Conservation (phyloP, 35 echinoderm and acorn worm species). For the Patiria miniata region DNA sequence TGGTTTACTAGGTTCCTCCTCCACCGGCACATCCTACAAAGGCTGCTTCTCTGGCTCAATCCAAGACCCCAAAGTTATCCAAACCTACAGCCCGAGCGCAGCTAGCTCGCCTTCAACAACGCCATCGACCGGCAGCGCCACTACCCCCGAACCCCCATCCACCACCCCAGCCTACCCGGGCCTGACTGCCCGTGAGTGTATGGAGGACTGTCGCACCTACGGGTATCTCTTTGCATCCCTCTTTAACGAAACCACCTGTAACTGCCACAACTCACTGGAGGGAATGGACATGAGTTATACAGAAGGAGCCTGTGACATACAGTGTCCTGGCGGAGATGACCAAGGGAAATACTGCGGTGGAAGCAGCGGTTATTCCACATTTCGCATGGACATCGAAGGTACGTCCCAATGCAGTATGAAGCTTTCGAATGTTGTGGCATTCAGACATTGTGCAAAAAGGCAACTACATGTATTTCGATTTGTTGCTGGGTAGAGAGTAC, state of each 20-base stretch:
- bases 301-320: slow-evolving; percentile 48
- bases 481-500: no score
- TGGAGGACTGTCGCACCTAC: slow-evolving; percentile 40
- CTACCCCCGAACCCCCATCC: slow-evolving; percentile 36
- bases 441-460: no score
- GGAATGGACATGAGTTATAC: background rate
- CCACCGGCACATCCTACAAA: background rate
- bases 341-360: slow-evolving; percentile 69
- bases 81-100: slow-evolving; percentile 17
- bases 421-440: no score
- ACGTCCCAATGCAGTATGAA: background rate
- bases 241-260: slow-evolving; percentile 45
- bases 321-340: slow-evolving; percentile 65
- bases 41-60: slow-evolving; percentile 37
- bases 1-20: background rate
- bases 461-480: no score
- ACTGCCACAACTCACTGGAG: slow-evolving; percentile 63
- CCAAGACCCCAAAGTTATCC: slow-evolving; percentile 13
- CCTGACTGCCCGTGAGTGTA: slow-evolving; percentile 58
- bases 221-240: slow-evolving; percentile 60
- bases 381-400: slow-evolving; percentile 51
- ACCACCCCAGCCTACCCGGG: slow-evolving; percentile 42
- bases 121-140: background rate
- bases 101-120: slow-evolving; percentile 39
- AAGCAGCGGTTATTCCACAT: slow-evolving; percentile 39